These are phyloP conservation scores for Seriola aureovittata DNA, from an alignment of 2,113 vertebrate genomes.

Conservation along the genomic window DNA sequence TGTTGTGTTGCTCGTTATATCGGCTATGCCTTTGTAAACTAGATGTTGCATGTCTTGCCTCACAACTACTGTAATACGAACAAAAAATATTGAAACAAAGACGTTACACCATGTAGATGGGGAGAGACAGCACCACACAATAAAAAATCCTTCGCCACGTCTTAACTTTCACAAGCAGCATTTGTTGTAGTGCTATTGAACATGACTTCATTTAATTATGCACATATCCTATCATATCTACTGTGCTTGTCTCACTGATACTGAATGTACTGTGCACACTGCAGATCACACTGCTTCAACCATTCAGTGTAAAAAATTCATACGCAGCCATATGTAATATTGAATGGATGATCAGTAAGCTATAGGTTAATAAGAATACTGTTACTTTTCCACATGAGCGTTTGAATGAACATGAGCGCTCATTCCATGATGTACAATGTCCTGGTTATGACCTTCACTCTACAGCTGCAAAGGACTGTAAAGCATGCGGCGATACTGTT, in stretches of 20 bases:
- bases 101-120: background rate
- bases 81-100: background rate
- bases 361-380: background rate
- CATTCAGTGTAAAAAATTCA: background rate
- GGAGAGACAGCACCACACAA: too few species aligned
- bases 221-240: background rate
- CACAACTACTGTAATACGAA: too few species aligned
- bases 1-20: background rate
- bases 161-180: background rate
- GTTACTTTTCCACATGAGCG: background rate
- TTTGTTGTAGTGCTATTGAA: background rate
- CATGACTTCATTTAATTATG: background rate
- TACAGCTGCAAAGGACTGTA: background rate
- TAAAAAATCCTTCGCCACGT: background rate
- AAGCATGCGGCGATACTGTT: constrained; percentile 14
- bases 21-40: too few species aligned
- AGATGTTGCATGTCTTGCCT: too few species aligned
- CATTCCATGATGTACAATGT: background rate
- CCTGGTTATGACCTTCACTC: constrained; percentile 22
- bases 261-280: background rate
- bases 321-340: background rate
- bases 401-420: background rate
- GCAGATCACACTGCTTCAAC: background rate
- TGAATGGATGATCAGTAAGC: too few species aligned
- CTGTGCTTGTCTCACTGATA: background rate